These are phyloP conservation scores for Callithrix jacchus DNA, from an alignment of 2,113 vertebrate genomes.

Conservation along the genomic window DNA sequence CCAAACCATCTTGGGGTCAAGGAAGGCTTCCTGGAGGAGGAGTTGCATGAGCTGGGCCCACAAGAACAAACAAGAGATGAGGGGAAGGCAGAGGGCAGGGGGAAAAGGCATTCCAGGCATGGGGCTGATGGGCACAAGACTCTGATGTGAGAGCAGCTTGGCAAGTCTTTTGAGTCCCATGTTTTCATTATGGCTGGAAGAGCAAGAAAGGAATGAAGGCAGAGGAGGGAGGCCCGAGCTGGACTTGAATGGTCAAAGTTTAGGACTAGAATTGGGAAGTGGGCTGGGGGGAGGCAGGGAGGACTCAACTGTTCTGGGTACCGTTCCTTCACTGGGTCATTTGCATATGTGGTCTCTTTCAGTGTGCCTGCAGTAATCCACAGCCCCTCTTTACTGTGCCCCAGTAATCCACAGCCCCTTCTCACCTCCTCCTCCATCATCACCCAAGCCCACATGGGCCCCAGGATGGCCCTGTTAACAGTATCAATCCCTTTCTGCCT, in stretches of 20 bases:
- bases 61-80: no score
- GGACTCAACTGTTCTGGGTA: neutral
- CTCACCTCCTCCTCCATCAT: neutral
- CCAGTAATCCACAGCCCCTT: neutral
- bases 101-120: neutral
- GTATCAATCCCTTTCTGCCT: neutral
- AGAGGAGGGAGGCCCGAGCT: neutral
- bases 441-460: neutral
- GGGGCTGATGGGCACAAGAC: no score
- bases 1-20: fast-evolving
- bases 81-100: no score
- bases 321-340: fast-evolving
- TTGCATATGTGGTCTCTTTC: neutral
- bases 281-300: neutral
- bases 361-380: fast-evolving
- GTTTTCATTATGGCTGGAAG: neutral
- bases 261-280: neutral
- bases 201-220: neutral
- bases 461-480: no score
- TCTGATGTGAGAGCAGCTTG: no score
- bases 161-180: no score
- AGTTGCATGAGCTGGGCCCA: fast-evolving
- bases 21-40: neutral
- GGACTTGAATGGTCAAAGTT: neutral
- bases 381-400: neutral